These are phyloP conservation scores for Ictidomys tridecemlineatus DNA, from an alignment of 2,113 vertebrate genomes.

Conservation along the genomic window DNA sequence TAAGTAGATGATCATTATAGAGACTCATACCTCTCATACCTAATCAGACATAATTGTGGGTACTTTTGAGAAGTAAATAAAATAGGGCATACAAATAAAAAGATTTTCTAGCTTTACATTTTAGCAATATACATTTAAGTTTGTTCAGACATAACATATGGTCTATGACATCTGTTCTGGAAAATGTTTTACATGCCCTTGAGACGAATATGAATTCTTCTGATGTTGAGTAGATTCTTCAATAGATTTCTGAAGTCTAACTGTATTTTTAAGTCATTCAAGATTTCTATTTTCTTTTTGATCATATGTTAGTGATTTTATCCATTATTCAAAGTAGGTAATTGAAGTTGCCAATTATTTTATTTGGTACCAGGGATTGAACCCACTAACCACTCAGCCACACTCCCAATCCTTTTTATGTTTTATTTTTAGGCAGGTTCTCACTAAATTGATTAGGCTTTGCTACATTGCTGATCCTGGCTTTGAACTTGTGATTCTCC, in stretches of 20 bases:
- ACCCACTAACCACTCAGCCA: too few relatives aligned
- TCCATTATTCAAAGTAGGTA: background rate
- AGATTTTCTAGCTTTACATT: background rate
- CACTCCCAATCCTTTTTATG: too few relatives aligned
- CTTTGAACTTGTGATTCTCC: too few relatives aligned
- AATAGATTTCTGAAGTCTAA: background rate
- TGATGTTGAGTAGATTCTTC: background rate
- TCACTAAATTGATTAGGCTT: too few relatives aligned
- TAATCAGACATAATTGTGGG: background rate
- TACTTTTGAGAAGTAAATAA: conserved; percentile 9
- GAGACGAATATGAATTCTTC: background rate
- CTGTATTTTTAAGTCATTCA: background rate
- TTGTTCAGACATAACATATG: background rate
- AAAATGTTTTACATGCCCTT: background rate
- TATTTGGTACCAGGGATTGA: too few relatives aligned
- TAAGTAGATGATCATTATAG: background rate
- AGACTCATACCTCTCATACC: background rate
- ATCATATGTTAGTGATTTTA: background rate
- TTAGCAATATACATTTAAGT: background rate
- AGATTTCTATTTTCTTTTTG: background rate
- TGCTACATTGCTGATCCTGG: too few relatives aligned
- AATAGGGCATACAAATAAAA: background rate
- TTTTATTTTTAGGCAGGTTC: too few relatives aligned
- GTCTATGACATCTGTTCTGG: background rate
- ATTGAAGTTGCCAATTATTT: background rate